Percentiles rank a stretch among this genome's conserved stretches.
phyloP scores from a whole-genome alignment of 2,797 vertebrate genomes.

The Gymnodraco acuticeps region DNA sequence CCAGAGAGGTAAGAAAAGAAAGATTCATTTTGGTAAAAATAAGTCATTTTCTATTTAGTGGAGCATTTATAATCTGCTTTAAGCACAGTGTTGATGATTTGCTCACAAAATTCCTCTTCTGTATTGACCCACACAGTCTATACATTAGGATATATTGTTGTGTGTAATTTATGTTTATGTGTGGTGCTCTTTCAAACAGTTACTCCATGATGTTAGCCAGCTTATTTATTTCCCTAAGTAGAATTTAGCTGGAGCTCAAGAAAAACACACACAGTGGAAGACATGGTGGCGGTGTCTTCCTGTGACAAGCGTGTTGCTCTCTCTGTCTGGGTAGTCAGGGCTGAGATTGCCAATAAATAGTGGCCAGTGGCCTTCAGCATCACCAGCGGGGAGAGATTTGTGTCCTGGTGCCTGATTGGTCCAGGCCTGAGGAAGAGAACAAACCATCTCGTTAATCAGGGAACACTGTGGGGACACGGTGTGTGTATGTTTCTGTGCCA shows the following conservation, averaged over 20 bases:
- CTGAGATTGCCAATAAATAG: slow-evolving; percentile 86
- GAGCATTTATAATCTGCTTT: slow-evolving; percentile 53
- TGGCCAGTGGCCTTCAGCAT: slow-evolving; percentile 81
- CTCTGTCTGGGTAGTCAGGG: slow-evolving; percentile 80
- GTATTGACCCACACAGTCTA: slow-evolving; percentile 41
- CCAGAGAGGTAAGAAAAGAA: slow-evolving; percentile 43
- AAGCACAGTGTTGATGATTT: slow-evolving; percentile 53
- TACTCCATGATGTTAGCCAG: slow-evolving; percentile 35
- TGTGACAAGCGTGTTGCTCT: slow-evolving; percentile 73
- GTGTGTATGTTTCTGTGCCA: slow-evolving; percentile 53
- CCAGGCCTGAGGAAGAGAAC: slow-evolving; percentile 72
- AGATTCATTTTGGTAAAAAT: slow-evolving; percentile 30
- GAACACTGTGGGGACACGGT: slow-evolving; percentile 67
- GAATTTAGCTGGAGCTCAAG: slow-evolving; percentile 34
- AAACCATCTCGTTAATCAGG: slow-evolving; percentile 80
- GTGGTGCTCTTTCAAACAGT: slow-evolving; percentile 17
- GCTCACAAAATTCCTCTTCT: slow-evolving; percentile 38
- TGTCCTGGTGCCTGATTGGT: slow-evolving; percentile 79
- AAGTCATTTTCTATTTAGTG: slow-evolving; percentile 21
- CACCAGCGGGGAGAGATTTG: slow-evolving; percentile 80
- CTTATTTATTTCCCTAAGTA: slow-evolving; percentile 40
- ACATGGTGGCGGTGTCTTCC: slow-evolving; percentile 56
- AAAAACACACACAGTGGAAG: slow-evolving; percentile 52
- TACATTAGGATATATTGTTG: slow-evolving; percentile 39
- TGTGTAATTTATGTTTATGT: slow-evolving; percentile 11